A percentile compares a stretch with the other conserved stretches of the same genome.
These are phyloP conservation scores for Bugulina stolonifera DNA, from an alignment of 2,888 invertebrate species.

Conservation along the genomic window DNA sequence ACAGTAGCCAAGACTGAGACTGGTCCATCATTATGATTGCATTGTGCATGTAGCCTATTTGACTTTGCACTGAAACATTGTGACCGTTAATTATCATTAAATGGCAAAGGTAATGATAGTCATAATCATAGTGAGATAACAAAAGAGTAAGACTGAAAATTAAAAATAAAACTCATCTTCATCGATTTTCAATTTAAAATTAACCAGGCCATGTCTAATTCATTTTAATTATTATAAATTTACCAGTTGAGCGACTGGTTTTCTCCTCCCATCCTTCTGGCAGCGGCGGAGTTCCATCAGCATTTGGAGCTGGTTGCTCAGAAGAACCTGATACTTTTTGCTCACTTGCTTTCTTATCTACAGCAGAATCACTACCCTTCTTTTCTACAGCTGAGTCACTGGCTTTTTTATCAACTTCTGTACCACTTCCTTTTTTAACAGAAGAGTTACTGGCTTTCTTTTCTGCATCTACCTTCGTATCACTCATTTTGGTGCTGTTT, in stretches of 20 bases:
- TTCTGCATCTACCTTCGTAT: neutral
- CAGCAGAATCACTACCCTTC: neutral
- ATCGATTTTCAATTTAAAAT: too few species aligned
- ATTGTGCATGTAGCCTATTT: too few species aligned
- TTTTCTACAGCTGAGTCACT: neutral
- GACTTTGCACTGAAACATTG: too few species aligned
- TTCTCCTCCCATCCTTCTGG: conserved; percentile 25
- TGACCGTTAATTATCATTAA: too few species aligned
- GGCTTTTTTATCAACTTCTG: conserved; percentile 1
- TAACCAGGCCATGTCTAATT: too few species aligned
- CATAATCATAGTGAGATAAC: too few species aligned
- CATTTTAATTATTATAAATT: too few species aligned
- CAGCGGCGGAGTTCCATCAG: neutral
- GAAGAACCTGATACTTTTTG: neutral
- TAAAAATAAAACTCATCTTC: too few species aligned
- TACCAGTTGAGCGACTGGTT: conserved; percentile 8
- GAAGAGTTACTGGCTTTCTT: neutral
- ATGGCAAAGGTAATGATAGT: too few species aligned
- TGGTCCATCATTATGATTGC: too few species aligned
- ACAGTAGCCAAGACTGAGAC: too few species aligned
- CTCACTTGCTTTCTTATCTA: neutral
- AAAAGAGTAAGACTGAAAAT: too few species aligned
- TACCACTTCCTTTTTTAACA: neutral
- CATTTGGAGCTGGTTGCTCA: neutral
- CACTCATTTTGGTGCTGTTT: neutral